Evolutionary conservation across 2,888 invertebrate species (phyloP).

Genomic region (Yponomeuta plumbellus): DNA sequence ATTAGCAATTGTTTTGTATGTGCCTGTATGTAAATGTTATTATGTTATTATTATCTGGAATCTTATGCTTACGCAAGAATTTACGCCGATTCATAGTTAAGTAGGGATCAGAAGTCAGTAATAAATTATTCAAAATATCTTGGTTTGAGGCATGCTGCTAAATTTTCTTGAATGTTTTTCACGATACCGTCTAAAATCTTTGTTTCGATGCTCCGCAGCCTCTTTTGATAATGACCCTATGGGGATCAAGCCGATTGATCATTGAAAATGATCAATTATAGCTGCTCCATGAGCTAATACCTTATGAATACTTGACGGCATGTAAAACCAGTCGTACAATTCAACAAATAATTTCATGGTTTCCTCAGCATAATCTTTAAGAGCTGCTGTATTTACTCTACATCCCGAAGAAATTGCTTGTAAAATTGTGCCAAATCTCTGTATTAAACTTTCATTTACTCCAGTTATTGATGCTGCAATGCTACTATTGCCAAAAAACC

Average conservation of each 20-base stretch:
- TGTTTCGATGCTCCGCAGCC: slow-evolving; percentile 18
- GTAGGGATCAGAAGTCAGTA: too few relatives aligned
- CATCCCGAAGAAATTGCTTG: slow-evolving; percentile 23
- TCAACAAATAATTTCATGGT: slow-evolving; percentile 24
- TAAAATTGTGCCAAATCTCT: slow-evolving; percentile 23
- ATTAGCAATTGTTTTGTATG: too few relatives aligned
- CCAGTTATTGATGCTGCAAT: slow-evolving; percentile 24
- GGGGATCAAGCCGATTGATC: slow-evolving; percentile 21
- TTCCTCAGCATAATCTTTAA: slow-evolving; percentile 19
- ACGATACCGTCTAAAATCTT: slow-evolving; percentile 15
- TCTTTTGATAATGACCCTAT: slow-evolving; percentile 21
- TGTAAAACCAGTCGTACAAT: slow-evolving; percentile 25
- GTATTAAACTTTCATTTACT: slow-evolving; percentile 20
- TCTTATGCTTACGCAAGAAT: too few relatives aligned
- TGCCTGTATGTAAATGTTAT: too few relatives aligned
- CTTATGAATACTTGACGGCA: slow-evolving; percentile 24
- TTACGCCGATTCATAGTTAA: too few relatives aligned
- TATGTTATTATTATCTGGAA: too few relatives aligned
- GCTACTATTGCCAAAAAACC: background rate
- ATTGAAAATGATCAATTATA: slow-evolving; percentile 21
- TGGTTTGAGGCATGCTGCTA: background rate
- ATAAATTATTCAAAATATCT: background rate
- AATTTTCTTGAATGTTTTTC: slow-evolving; percentile 3
- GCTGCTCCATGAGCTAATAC: slow-evolving; percentile 24
- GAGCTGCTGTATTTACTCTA: slow-evolving; percentile 19